Evolutionary conservation across 2,888 invertebrate genomes (phyloP).

Genomic region (Thymelicus lineola): DNA sequence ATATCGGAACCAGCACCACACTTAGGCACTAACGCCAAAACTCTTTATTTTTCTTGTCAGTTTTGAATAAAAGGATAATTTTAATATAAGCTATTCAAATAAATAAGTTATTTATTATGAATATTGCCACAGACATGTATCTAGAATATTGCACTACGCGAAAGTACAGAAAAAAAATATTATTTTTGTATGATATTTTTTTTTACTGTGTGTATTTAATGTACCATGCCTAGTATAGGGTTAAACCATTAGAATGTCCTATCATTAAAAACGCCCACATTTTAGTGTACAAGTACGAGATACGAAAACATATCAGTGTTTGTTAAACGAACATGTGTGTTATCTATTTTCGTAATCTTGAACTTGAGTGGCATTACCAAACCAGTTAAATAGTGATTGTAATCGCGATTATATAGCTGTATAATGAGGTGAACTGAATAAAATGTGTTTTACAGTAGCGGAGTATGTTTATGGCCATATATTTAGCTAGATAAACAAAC

Average conservation of each 20-base stretch:
- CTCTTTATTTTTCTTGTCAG: too few relatives aligned
- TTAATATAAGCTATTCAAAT: too few relatives aligned
- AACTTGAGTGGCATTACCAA: conserved; percentile 10
- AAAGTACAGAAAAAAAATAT: too few relatives aligned
- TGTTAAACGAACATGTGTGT: conserved; percentile 6
- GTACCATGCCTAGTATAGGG: too few relatives aligned
- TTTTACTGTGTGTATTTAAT: too few relatives aligned
- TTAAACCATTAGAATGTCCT: not conserved
- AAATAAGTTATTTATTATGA: too few relatives aligned
- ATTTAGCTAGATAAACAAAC: not conserved
- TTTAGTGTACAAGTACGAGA: not conserved
- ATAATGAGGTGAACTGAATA: not conserved
- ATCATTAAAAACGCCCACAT: not conserved
- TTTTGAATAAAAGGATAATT: too few relatives aligned
- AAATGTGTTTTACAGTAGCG: not conserved
- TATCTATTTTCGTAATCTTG: conserved; percentile 6
- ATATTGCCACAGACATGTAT: too few relatives aligned
- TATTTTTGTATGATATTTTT: too few relatives aligned
- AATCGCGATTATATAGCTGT: conserved; percentile 4
- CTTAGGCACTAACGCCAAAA: too few relatives aligned
- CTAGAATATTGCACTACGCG: too few relatives aligned
- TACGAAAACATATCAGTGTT: conserved; percentile 6
- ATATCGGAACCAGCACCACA: too few relatives aligned
- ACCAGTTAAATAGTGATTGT: conserved; percentile 4
- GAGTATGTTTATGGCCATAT: not conserved